These are phyloP conservation scores for Halocynthia aurantium DNA, from an alignment of 23 tunicate genomes.

Conservation along the genomic window DNA sequence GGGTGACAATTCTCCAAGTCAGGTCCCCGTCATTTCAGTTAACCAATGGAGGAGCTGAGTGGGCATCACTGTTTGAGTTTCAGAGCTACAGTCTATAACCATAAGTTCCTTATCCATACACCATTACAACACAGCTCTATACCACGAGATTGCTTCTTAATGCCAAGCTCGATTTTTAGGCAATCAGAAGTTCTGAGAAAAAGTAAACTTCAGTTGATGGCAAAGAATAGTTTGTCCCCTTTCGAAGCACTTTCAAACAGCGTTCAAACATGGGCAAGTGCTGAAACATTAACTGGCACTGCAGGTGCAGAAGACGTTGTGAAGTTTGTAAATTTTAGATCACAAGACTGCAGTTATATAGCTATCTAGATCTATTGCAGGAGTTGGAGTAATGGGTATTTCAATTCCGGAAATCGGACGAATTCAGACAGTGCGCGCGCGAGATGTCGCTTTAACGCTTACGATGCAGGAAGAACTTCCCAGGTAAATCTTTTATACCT, in stretches of 20 bases:
- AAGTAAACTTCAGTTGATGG: constrained; percentile 1
- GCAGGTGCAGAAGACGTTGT: constrained; percentile 20
- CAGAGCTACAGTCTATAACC: too few relatives aligned
- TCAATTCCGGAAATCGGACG: constrained; percentile 23
- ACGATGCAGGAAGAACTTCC: constrained; percentile 37
- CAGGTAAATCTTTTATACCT: constrained; percentile 6
- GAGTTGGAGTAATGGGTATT: constrained; percentile 47
- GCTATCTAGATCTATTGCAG: constrained; percentile 13
- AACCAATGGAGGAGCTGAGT: too few relatives aligned
- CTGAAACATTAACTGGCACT: constrained; percentile 22
- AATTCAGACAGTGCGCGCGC: constrained; percentile 29
- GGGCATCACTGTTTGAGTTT: too few relatives aligned
- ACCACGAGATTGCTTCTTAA: too few relatives aligned
- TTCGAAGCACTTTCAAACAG: constrained; percentile 22
- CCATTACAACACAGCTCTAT: too few relatives aligned
- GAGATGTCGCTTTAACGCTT: constrained; percentile 47
- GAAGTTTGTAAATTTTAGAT: background rate
- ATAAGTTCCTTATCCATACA: too few relatives aligned
- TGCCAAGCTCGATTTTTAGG: background rate
- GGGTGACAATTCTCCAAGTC: too few relatives aligned
- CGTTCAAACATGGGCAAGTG: constrained; percentile 36
- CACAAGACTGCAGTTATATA: background rate
- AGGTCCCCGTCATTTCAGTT: too few relatives aligned
- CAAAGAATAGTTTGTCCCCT: constrained; percentile 5
- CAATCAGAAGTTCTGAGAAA: constrained; percentile 5